phyloP scores from a whole-genome alignment of 2,888 invertebrate genomes.

The Cerastis rubricosa region DNA sequence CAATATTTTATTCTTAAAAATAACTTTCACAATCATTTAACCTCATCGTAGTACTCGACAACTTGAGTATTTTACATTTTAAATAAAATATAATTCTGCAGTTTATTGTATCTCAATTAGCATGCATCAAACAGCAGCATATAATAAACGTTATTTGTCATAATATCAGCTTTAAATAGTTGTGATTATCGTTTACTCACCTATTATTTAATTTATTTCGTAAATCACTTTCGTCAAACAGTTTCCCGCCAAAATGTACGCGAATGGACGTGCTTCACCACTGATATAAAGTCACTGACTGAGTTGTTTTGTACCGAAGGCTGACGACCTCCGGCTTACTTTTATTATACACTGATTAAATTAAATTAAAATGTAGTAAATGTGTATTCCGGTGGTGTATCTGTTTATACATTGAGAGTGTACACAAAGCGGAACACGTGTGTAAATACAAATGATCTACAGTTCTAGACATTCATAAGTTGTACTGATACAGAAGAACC shows the following conservation, averaged over 20 bases:
- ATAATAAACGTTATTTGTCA: background rate
- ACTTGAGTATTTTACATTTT: background rate
- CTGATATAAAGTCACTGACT: slow-evolving; percentile 46
- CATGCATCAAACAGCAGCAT: background rate
- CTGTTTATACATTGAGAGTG: slow-evolving; percentile 15
- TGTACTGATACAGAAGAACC: background rate
- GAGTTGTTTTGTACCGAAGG: slow-evolving; percentile 30
- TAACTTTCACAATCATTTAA: background rate
- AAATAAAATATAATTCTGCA: background rate
- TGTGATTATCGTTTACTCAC: slow-evolving; percentile 28
- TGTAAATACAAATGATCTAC: slow-evolving; percentile 9
- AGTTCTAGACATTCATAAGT: background rate
- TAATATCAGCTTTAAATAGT: too few relatives aligned
- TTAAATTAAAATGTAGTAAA: slow-evolving; percentile 38
- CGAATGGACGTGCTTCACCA: slow-evolving; percentile 39
- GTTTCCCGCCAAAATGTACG: slow-evolving; percentile 53
- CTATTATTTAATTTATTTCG: background rate
- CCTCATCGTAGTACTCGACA: background rate
- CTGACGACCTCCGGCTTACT: slow-evolving; percentile 46
- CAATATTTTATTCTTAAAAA: background rate
- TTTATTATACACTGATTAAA: slow-evolving; percentile 46
- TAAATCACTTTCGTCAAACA: slow-evolving; percentile 27
- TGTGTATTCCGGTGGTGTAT: slow-evolving; percentile 12
- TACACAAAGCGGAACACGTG: background rate
- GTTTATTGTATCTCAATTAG: background rate